Base-by-base conservation (phyloP, 2,797 vertebrate species). In the Leontopithecus rosalia region DNA sequence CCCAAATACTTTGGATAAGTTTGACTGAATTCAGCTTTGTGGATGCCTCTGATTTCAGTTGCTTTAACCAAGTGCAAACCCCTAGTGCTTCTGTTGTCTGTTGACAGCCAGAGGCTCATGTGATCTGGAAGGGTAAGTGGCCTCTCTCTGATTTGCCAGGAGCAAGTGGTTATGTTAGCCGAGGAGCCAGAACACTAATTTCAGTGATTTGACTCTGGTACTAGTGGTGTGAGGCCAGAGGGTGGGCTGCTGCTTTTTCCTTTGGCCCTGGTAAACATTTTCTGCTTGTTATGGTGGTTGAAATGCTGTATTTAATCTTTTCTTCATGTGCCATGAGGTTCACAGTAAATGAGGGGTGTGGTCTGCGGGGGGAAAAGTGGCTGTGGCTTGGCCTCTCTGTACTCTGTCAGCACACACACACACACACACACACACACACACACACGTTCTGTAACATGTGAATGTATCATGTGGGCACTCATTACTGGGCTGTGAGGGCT, bases 321-420 rank as follows among this genome's bases (percentile, higher is more conserved):
- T 88, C 39, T 89, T 90, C 15, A 3, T 20, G 36, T 67, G 82
- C 95, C 91, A 96, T 91, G 88, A 96, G 83, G 88, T 88, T 97
- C 91, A 22, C 67, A 96, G 89, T 90, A 94, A 96, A 67, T 90
- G 87, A 97, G 95, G 92, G 93, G 95, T 97, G 96, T 94, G 92
- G 94, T 94, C 79, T 96, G 85, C 55, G 48, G 48, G 64, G 94
- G 43, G 82, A 52, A 85, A 61, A 90, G 93, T 61, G 90, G 64
- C 88, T 92, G 79, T 73, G 93, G 93, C 82, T 92, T 96, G 95
- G 95, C 91, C n/a, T 58, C 77, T 57, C n/a, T 30, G 64, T 0
- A 17, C 20, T 3, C 36, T 61, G 28, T 77, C 64, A 55, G 57
- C n/a, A n/a, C 52, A n/a, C 41, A 55, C 41, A 43, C 41, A 43